Evolutionary conservation across 30 jellyfish, hydroid and myxozoan species (phyloP).

Genomic region (Hydra vulgaris): DNA sequence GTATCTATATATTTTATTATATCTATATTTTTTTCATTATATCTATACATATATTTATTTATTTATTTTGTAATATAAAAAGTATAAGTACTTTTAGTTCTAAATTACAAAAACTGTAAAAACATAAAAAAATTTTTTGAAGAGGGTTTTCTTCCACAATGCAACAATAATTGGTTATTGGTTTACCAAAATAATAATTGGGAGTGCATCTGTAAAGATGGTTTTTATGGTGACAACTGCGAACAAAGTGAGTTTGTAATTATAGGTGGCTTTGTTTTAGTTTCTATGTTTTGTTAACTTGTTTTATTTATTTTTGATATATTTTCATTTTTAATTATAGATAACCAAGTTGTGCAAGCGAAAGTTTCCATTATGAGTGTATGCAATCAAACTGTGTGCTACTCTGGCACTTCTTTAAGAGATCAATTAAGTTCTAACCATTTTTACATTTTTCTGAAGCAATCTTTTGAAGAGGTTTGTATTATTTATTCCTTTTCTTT

Average conservation of each 20-base stretch:
- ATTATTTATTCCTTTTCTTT: not conserved
- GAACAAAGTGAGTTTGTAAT: not conserved
- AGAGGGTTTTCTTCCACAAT: not conserved
- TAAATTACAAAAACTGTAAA: too few relatives aligned
- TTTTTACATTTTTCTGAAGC: conserved; percentile 1
- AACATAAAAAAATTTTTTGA: not conserved
- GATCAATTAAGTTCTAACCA: not conserved
- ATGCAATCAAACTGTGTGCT: conserved; percentile 3
- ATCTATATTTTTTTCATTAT: too few relatives aligned
- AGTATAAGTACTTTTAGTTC: too few relatives aligned
- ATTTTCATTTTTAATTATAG: not conserved
- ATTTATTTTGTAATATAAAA: too few relatives aligned
- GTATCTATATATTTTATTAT: too few relatives aligned
- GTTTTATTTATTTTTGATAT: not conserved
- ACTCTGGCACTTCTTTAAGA: not conserved
- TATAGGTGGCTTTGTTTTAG: not conserved
- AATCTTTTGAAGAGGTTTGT: conserved; percentile 5
- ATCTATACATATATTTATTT: too few relatives aligned
- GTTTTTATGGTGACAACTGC: conserved; percentile 1
- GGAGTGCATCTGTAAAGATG: not conserved
- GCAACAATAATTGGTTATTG: not conserved
- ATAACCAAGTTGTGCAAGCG: conserved; percentile 1
- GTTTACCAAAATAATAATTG: not conserved
- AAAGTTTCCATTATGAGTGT: not conserved
- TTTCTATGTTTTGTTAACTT: not conserved